phyloP scores from a whole-genome alignment of 2,113 vertebrate genomes.

The Heptranchias perlo region DNA sequence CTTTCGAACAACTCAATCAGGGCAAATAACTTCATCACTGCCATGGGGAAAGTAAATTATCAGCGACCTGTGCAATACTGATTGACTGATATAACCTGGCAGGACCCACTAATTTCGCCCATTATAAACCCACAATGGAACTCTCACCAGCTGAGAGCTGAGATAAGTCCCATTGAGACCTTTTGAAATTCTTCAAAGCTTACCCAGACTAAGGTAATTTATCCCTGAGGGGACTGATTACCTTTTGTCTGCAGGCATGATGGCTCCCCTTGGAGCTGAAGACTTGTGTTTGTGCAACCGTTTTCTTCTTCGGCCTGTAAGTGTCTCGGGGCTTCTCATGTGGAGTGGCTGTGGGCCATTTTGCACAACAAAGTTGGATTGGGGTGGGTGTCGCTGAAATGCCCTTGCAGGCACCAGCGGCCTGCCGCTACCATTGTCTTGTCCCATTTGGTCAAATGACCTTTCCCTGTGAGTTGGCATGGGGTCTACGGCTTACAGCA shows the following conservation, averaged over 20 bases:
- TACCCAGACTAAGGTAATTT: not conserved
- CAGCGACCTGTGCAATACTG: not conserved
- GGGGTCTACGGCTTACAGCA: not conserved
- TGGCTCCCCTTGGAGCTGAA: not conserved
- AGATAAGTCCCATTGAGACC: not conserved
- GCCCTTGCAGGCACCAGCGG: not conserved
- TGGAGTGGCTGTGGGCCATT: not conserved
- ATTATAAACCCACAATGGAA: not conserved
- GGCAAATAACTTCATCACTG: not conserved
- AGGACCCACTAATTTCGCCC: not conserved
- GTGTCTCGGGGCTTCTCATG: not conserved
- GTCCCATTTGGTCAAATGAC: not conserved
- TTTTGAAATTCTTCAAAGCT: not conserved
- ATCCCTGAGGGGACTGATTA: not conserved
- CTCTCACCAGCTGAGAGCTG: not conserved
- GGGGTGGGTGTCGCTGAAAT: not conserved
- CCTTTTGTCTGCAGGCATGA: not conserved
- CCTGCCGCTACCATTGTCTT: not conserved
- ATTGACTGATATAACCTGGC: not conserved
- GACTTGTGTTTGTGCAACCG: not conserved
- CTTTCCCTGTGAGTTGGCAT: not conserved
- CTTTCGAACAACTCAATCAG: not conserved
- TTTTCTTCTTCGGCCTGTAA: not conserved
- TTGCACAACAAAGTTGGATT: not conserved
- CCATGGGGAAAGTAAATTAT: not conserved